These are phyloP conservation scores for Eupithecia exiguata DNA, from an alignment of 2,888 invertebrate species.

Conservation along the genomic window DNA sequence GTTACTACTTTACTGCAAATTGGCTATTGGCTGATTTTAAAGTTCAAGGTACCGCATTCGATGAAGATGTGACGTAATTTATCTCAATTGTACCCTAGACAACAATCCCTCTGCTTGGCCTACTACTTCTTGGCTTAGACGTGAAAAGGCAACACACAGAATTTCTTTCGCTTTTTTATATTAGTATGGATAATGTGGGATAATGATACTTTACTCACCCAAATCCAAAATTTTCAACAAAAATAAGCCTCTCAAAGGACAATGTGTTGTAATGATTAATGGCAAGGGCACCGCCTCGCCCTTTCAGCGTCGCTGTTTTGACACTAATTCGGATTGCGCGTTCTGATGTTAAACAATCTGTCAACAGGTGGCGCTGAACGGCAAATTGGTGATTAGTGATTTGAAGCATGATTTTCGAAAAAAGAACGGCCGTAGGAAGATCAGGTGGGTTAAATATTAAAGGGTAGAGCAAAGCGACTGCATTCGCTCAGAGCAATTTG, in stretches of 20 bases:
- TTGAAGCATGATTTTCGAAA: conserved; percentile 8
- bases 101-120: too few species aligned
- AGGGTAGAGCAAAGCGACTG: background rate
- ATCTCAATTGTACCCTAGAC: too few species aligned
- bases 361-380: conserved; percentile 40
- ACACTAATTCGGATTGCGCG: conserved; percentile 41
- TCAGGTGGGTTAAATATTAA: background rate
- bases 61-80: too few species aligned
- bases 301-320: conserved; percentile 38
- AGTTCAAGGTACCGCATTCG: too few species aligned
- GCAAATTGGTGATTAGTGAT: conserved; percentile 30
- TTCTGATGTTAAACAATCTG: conserved; percentile 38
- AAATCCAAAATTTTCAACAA: conserved; percentile 5
- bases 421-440: background rate
- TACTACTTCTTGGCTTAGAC: too few species aligned
- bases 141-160: too few species aligned
- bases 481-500: background rate
- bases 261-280: conserved; percentile 34
- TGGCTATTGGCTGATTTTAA: background rate
- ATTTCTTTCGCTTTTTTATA: background rate
- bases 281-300: conserved; percentile 24
- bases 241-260: conserved; percentile 17
- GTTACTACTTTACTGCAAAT: background rate
- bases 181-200: background rate
- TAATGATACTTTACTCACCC: background rate